Percentiles rank a stretch among this genome's conserved stretches.
Evolutionary conservation across 2,888 invertebrate species (phyloP).

Genomic region (Coleophora deauratella): DNA sequence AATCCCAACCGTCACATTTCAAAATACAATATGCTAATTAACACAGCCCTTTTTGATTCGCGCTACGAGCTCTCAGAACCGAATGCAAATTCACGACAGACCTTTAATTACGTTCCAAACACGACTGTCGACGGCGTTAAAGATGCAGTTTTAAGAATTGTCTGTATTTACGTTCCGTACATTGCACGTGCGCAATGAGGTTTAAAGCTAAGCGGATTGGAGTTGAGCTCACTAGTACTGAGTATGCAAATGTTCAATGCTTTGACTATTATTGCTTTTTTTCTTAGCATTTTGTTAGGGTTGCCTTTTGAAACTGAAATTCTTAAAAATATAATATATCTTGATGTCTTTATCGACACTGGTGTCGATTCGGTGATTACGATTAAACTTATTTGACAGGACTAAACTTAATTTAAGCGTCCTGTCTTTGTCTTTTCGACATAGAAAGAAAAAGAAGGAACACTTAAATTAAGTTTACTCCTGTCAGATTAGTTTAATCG

Average conservation of each 20-base stretch:
- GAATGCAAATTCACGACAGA: constrained; percentile 62
- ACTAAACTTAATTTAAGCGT: too few species aligned
- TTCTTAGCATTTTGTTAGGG: constrained; percentile 20
- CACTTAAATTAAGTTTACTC: too few species aligned
- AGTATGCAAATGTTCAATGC: constrained; percentile 52
- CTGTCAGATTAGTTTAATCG: too few species aligned
- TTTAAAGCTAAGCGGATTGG: constrained; percentile 60
- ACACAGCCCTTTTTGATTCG: constrained; percentile 57
- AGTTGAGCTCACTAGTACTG: constrained; percentile 35
- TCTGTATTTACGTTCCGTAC: constrained; percentile 33
- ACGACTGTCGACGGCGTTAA: constrained; percentile 65
- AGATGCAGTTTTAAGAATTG: constrained; percentile 66
- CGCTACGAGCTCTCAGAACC: constrained; percentile 66
- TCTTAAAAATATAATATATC: too few species aligned
- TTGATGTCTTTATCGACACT: too few species aligned
- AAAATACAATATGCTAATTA: constrained; percentile 74
- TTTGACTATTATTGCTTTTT: too few species aligned
- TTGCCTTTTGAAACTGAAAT: too few species aligned
- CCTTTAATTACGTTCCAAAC: constrained; percentile 68
- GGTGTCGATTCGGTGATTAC: too few species aligned
- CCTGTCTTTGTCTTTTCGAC: too few species aligned
- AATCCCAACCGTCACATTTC: constrained; percentile 67
- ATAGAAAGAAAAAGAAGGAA: too few species aligned
- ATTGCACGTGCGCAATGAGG: constrained; percentile 38
- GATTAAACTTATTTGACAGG: too few species aligned